phyloP scores from a whole-genome alignment of 2,797 vertebrate species.

The Gouania willdenowi region DNA sequence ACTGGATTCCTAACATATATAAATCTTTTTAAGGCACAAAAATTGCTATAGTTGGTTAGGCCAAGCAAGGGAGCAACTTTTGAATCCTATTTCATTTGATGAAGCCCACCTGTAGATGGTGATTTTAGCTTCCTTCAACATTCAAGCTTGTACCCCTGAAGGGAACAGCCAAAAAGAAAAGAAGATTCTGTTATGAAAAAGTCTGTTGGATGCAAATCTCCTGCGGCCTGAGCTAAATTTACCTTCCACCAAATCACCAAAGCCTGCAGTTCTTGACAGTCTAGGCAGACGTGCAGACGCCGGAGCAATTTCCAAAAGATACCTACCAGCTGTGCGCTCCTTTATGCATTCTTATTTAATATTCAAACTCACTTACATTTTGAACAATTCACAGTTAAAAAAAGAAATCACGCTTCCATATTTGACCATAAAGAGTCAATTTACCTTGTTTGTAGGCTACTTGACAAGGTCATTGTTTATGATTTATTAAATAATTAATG shows the following conservation, averaged over 20 bases:
- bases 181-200: conserved; percentile 63
- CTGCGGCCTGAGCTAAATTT: conserved; percentile 70
- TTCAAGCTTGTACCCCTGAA: too few species aligned
- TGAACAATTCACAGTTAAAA: too few species aligned
- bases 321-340: conserved; percentile 42
- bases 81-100: conserved; percentile 61
- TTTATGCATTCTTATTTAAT: conserved; percentile 70
- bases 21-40: too few species aligned
- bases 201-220: conserved; percentile 71
- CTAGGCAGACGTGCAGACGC: conserved; percentile 62
- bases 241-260: conserved; percentile 76
- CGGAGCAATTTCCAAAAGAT: conserved; percentile 58
- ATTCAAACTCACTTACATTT: conserved; percentile 52
- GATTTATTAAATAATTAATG: too few species aligned
- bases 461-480: too few species aligned
- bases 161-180: too few species aligned
- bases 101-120: conserved; percentile 63
- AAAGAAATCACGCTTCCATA: too few species aligned
- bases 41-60: too few species aligned
- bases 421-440: too few species aligned
- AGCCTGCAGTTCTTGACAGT: conserved; percentile 74
- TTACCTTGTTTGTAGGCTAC: too few species aligned
- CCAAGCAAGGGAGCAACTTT: conserved; percentile 5
- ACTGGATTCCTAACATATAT: too few species aligned
- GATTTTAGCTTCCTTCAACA: conserved; percentile 46